Base-by-base conservation (phyloP, 2,113 vertebrate genomes). In the Melanostigma gelatinosum region DNA sequence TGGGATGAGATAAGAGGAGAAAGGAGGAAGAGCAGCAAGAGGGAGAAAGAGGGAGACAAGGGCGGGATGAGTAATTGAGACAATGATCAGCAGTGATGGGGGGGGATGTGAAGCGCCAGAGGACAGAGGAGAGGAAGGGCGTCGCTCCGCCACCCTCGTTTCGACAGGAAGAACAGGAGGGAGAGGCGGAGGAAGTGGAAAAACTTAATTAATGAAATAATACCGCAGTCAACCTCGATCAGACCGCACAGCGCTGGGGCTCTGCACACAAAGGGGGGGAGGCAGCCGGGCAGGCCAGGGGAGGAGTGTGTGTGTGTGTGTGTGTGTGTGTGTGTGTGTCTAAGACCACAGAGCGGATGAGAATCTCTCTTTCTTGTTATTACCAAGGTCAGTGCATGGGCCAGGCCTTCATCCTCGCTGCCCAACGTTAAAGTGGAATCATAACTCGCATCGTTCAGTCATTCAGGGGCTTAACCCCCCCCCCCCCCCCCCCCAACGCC, bases 41-140 rank as follows among this genome's bases (percentile, higher is more conserved):
- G 36, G n/a, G 62, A 67, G 60, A 18, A 18, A 52, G 44, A 29
- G 55, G 27, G 69, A 71, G 73, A 58, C 34, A 32, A 20, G 61
- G 42, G 78, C 83, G 74, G 75, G 93, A 83, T 90, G 90, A 92
- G 93, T 94, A 95, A 95, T 92, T 92, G 94, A 94, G 92, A 93
- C 87, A 75, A 93, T 94, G 92, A 94, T 95, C 86, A 91, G 91
- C 93, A 88, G 88, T 90, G 94, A 94, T 92, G 55, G 52, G 93
- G 24, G 84, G 88, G 83, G 79, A 77, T 80, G 85, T 64, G 74
- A 88, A 85, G 83, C 60, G 72, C 63, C 60, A 77, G 91, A 93
- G 90, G 89, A 93, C 40, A 58, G 79, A 64, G 71, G 79, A 85
- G 74, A 84, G 84, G 83, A 88, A 88, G 80, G 89, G 84, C 65